Evolutionary conservation across 2,113 vertebrate species (phyloP).

Genomic region (Rattus norvegicus): DNA sequence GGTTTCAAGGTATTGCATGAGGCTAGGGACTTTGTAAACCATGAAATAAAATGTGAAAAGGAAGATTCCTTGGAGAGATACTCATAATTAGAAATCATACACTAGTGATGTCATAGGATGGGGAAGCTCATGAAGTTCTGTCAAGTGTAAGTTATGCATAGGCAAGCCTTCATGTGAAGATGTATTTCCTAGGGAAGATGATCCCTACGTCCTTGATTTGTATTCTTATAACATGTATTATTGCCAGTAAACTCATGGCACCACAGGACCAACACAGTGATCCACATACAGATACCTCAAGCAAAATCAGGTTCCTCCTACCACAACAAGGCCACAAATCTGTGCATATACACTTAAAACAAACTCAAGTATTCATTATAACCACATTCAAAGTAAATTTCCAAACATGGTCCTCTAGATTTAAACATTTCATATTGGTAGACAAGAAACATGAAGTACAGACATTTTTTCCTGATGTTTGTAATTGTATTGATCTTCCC

Average conservation of each 20-base stretch:
- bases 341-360: neutral
- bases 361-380: neutral
- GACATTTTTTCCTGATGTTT: neutral
- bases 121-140: neutral
- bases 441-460: neutral
- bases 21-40: neutral
- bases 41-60: neutral
- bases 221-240: no score
- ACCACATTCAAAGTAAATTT: neutral
- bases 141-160: neutral
- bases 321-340: neutral
- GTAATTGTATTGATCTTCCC: neutral
- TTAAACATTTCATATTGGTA: neutral
- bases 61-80: neutral
- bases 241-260: neutral
- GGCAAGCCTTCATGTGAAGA: neutral
- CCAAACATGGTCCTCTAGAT: neutral
- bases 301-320: neutral
- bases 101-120: neutral
- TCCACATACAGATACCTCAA: neutral
- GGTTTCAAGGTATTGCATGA: neutral
- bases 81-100: neutral
- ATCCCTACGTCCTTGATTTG: no score
- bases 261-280: rapidly evolving
- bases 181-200: neutral